Base-by-base conservation (phyloP, 2,888 invertebrate species). In the Pantelozetes paolii region DNA sequence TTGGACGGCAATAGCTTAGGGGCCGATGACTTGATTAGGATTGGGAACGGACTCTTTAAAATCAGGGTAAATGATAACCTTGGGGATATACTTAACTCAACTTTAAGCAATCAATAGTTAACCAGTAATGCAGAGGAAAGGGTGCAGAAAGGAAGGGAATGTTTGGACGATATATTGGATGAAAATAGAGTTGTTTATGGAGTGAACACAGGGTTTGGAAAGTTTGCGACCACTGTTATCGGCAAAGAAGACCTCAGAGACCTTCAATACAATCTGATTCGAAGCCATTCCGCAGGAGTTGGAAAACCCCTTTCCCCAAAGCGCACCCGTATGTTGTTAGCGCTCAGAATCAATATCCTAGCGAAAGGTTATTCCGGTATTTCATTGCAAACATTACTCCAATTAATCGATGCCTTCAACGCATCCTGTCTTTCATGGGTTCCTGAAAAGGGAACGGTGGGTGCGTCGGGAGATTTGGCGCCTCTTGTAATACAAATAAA, bases 331-430 rank as follows among this genome's bases (percentile, higher is more conserved):
- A 87, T 87, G 86, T 80, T 88, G 74, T 82, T 88, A 59, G 88
- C 88, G 0, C 81, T 88, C 6, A 81, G 88, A 30, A 87, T 88
- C 78, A 88, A 88, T 79, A 85, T 88, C 0, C 81, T 89, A 59
- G 86, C 88, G n/a, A 89, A 88, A 80, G 88, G 88, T 8, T 86
- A 86, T 82, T 87, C 87, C 77, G 88, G 88, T 9, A 87, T 89
- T 75, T 86, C 87, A 0, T 79, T 86, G 23, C 82, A 83, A 71
- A 86, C 86, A 18, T 82, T 89, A 15, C 82, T 84, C 64, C 85
- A 86, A 77, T 83, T 87, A 76, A 84, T 88, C 26, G 85, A 85
- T 64, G 88, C 87, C 2, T 89, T 88, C 80, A 89, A 88, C 80
- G 87, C 84, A 1, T 86, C 85, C 26, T 88, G 88, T 78, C 82